Conservation (phyloP, 2,797 vertebrate species). For the Scomberomorus guttatus region DNA sequence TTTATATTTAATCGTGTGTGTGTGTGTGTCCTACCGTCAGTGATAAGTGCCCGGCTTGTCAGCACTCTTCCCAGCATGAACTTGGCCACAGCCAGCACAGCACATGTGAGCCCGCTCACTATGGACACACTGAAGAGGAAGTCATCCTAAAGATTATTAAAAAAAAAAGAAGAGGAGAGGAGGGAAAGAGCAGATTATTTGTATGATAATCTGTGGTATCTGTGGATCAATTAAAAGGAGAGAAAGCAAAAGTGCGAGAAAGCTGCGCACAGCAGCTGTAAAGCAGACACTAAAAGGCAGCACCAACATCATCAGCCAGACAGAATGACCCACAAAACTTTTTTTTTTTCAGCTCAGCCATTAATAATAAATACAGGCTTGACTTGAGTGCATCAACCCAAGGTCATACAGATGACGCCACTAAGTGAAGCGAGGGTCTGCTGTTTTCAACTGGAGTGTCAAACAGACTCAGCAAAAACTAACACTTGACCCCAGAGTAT, state of each 20-base stretch:
- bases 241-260: not conserved
- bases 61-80: slow-evolving; percentile 96
- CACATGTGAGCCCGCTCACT: slow-evolving; percentile 94
- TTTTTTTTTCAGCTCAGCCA: slow-evolving; percentile 32
- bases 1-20: slow-evolving; percentile 11
- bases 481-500: slow-evolving; percentile 36
- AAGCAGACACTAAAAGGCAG: not conserved
- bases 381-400: slow-evolving; percentile 38
- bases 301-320: slow-evolving; percentile 2
- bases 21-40: slow-evolving; percentile 88
- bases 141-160: slow-evolving; percentile 89
- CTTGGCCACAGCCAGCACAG: slow-evolving; percentile 92
- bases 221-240: not conserved
- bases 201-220: not conserved
- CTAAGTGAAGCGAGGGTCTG: slow-evolving; percentile 27
- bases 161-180: slow-evolving; percentile 23
- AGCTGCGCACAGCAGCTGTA: not conserved
- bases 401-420: slow-evolving; percentile 51
- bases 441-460: slow-evolving; percentile 38
- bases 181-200: not conserved
- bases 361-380: slow-evolving; percentile 48
- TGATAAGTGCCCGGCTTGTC: slow-evolving; percentile 96
- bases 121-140: slow-evolving; percentile 97
- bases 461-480: slow-evolving; percentile 60
- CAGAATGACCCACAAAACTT: slow-evolving; percentile 36